These are phyloP conservation scores for Lepidocolaptes lacrymiger DNA, from an alignment of 2,797 vertebrate genomes.

Conservation along the genomic window DNA sequence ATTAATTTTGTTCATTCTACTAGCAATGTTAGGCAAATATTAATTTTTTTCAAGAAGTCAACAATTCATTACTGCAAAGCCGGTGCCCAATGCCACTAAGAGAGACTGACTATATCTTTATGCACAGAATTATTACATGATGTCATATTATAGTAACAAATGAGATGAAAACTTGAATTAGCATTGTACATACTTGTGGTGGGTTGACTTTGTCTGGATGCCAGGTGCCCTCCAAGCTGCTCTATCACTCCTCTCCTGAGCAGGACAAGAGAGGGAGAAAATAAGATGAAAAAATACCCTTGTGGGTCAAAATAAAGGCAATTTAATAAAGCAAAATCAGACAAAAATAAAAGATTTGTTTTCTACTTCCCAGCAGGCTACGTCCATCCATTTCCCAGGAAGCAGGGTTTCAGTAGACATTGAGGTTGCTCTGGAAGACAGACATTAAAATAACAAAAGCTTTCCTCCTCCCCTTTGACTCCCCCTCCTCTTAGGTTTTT, in stretches of 20 bases:
- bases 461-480: too few relatives aligned
- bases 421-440: neutral
- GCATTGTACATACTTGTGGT: neutral
- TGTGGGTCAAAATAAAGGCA: neutral
- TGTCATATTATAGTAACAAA: neutral
- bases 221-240: neutral
- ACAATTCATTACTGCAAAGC: neutral
- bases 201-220: neutral
- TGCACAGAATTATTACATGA: neutral
- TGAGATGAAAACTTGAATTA: neutral
- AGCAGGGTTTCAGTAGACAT: accelerated
- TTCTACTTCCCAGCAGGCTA: neutral
- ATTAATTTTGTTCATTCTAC: neutral
- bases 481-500: neutral
- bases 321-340: neutral
- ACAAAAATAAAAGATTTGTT: neutral
- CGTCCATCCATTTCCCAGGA: neutral
- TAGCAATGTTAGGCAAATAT: neutral
- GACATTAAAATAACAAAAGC: neutral
- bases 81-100: neutral
- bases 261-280: neutral
- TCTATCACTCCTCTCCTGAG: neutral
- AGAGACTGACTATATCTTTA: neutral
- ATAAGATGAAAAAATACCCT: neutral
- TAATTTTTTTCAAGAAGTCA: neutral